Evolutionary conservation across 2,888 invertebrate genomes (phyloP).

Genomic region (Coenonympha arcania): DNA sequence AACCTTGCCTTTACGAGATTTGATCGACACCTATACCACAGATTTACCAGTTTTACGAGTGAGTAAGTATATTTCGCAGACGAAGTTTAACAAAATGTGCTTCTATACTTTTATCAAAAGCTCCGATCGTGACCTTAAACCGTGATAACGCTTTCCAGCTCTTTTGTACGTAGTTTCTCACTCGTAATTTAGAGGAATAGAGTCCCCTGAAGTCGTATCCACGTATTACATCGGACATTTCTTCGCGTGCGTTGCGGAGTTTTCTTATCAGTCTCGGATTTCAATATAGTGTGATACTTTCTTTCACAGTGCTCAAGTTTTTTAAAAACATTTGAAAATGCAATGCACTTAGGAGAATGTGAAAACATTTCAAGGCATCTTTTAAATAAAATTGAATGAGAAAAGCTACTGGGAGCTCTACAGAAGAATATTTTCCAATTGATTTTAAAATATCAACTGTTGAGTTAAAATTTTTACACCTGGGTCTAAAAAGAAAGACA

Average conservation of each 20-base stretch:
- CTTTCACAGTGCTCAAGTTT: background rate
- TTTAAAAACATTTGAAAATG: background rate
- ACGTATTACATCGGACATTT: conserved; percentile 12
- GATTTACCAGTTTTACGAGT: background rate
- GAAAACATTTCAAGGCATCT: too few species aligned
- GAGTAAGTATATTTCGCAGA: background rate
- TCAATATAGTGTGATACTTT: conserved; percentile 21
- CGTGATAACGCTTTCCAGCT: background rate
- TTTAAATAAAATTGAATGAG: too few species aligned
- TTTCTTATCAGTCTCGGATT: conserved; percentile 27
- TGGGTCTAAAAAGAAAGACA: too few species aligned
- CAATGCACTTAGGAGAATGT: too few species aligned
- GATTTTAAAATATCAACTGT: too few species aligned
- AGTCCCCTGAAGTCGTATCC: background rate
- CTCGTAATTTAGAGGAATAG: conserved; percentile 4
- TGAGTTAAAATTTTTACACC: too few species aligned
- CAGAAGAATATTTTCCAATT: too few species aligned
- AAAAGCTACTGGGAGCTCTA: too few species aligned
- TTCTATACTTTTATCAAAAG: background rate
- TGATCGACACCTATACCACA: background rate
- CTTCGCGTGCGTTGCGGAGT: conserved; percentile 22
- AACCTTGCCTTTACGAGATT: background rate
- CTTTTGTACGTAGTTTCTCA: conserved; percentile 5
- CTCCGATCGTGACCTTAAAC: background rate
- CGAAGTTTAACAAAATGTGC: background rate